Evolutionary conservation across 2,888 invertebrate genomes (phyloP).

Genomic region (Baccha elongata): DNA sequence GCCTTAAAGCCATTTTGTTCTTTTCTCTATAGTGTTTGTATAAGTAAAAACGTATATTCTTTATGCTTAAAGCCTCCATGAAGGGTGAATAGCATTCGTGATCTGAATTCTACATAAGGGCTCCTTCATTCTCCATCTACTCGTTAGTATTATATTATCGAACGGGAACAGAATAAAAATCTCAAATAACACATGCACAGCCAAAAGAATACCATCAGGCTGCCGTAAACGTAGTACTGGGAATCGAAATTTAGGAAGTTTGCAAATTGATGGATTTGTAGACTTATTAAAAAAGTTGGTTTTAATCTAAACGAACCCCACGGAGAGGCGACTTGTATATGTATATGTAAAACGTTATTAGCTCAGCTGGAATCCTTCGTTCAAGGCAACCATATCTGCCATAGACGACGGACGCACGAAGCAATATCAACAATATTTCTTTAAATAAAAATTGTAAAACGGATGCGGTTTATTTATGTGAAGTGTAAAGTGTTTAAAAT

Average conservation of each 20-base stretch:
- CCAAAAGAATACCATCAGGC: neutral
- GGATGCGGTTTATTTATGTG: slow-evolving; percentile 33
- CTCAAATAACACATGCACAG: slow-evolving; percentile 15
- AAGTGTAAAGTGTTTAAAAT: slow-evolving; percentile 50
- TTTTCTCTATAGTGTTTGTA: neutral
- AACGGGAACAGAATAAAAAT: slow-evolving; percentile 9
- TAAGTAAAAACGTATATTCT: neutral
- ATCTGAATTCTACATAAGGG: slow-evolving; percentile 36
- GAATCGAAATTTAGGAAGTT: slow-evolving; percentile 44
- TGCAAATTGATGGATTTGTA: slow-evolving; percentile 61
- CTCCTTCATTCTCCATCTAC: slow-evolving; percentile 4
- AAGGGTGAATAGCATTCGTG: slow-evolving; percentile 51
- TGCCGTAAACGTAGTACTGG: neutral
- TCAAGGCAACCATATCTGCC: slow-evolving; percentile 10
- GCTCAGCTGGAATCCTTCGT: slow-evolving; percentile 1
- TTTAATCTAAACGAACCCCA: slow-evolving; percentile 36
- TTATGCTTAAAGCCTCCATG: slow-evolving; percentile 34
- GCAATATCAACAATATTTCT: no score
- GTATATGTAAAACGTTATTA: slow-evolving; percentile 28
- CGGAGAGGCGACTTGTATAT: slow-evolving; percentile 6
- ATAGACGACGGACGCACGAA: no score
- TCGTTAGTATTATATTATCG: slow-evolving; percentile 11
- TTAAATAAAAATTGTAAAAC: neutral
- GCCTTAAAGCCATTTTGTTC: slow-evolving; percentile 18
- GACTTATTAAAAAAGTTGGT: slow-evolving; percentile 61